phyloP scores from a whole-genome alignment of 2,113 vertebrate species.

The Phalacrocorax carbo region DNA sequence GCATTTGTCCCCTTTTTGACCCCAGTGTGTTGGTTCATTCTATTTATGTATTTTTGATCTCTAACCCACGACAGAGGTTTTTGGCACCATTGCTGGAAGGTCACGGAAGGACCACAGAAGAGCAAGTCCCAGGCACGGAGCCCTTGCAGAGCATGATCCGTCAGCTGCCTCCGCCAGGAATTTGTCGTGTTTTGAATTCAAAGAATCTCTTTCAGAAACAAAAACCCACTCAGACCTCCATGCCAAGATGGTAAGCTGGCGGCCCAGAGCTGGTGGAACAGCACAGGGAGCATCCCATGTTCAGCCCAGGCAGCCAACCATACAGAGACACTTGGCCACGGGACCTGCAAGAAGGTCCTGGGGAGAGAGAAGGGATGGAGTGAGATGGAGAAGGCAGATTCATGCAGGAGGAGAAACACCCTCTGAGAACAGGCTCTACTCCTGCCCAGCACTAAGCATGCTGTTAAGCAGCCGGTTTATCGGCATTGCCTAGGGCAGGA shows the following conservation, averaged over 20 bases:
- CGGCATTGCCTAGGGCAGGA: neutral
- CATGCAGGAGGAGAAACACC: neutral
- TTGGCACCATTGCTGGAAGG: neutral
- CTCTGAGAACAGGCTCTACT: neutral
- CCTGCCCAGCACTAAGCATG: neutral
- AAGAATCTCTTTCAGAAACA: conserved; percentile 30
- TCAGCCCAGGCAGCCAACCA: neutral
- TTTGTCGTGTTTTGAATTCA: conserved; percentile 18
- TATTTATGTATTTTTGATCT: conserved; percentile 16
- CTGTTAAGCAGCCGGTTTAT: neutral
- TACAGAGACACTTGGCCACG: fast-evolving
- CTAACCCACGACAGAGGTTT: neutral
- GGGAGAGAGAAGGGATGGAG: neutral
- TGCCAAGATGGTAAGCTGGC: neutral
- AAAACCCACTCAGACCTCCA: neutral
- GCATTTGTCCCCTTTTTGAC: neutral
- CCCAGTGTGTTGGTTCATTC: neutral
- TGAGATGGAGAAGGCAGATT: neutral
- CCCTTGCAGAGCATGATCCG: neutral
- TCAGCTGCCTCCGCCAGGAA: neutral
- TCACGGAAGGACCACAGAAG: neutral
- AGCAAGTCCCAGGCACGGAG: neutral
- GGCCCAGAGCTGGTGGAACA: neutral
- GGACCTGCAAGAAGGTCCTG: neutral
- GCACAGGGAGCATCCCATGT: neutral